Evolutionary conservation across 2,888 invertebrate genomes (phyloP), one percentile per base, ranked within the genome.

Genomic region (Drosophila gaucha): DNA sequence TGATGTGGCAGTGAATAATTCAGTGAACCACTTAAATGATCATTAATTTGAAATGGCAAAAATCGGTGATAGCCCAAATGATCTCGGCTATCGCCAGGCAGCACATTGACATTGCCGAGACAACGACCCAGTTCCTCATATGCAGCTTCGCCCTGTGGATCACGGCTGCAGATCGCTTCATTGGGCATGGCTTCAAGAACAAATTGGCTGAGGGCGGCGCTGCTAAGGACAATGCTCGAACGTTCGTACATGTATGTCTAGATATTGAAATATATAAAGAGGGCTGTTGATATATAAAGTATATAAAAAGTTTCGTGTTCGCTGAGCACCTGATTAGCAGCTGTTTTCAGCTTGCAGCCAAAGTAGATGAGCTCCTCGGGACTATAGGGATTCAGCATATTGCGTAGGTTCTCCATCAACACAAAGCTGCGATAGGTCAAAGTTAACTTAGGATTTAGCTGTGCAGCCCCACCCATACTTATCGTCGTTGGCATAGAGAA

Each of bases 401-500:
- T 96, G 10, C 99, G 94, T 9, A 99, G 93, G 91, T 99, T 99
- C 92, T 99, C 99, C 41, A 99, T 94, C 18, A 99, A 94, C 5
- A 98, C 97, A 91, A 97, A 99, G 46, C 96, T 96, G 90, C 20
- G 92, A 8, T 46, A 9, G 3, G 1, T 14, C 30, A 36, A 0
- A 3, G 16, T 24, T 26, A 38, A 2, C 44, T 1, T 1, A 2
- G 12, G 6, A 16, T 10, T 18, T n/a, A 10, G 16, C 6, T 5
- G 1, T 5, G 2, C 1, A 26, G 10, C 1, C 12, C 9, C 0
- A 0, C 2, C 20, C 72, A 22, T 57, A 98, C 99, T 98, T 98
- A 90, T 99, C 98, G 92, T 99, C 99, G 88, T 98, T 98, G 20
- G 98, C 98, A 91, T 98, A 98, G 89, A 99, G 93, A 91, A 99